Percentiles rank a stretch among this genome's conserved stretches.
Evolutionary conservation across 2,113 vertebrate genomes (phyloP).

Genomic region (Orthochromis indermauri): DNA sequence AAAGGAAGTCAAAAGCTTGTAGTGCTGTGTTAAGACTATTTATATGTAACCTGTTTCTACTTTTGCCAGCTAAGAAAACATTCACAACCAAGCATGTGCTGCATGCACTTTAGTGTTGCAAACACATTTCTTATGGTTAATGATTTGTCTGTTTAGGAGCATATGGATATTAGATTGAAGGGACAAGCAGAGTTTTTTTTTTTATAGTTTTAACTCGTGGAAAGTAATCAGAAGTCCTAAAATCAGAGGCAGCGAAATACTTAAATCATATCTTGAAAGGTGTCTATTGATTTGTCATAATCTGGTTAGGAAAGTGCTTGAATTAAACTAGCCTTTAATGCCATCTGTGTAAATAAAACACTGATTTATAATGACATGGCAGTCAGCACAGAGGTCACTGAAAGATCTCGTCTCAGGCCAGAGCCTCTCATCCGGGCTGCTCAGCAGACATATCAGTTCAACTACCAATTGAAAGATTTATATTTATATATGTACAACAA

Average conservation of each 20-base stretch:
- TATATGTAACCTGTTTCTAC: not conserved
- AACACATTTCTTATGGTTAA: not conserved
- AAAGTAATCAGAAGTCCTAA: not conserved
- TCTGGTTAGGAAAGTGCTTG: not conserved
- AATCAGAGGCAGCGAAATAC: not conserved
- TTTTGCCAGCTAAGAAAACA: conserved; percentile 9
- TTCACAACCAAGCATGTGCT: conserved; percentile 29
- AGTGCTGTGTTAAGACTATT: not conserved
- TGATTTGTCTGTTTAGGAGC: not conserved
- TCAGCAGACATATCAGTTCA: conserved; percentile 46
- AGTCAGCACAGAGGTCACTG: not conserved
- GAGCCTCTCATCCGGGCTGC: not conserved
- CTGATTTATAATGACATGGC: not conserved
- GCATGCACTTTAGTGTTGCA: conserved; percentile 52
- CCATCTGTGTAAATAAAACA: not conserved
- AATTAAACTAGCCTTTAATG: not conserved
- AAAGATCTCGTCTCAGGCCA: not conserved
- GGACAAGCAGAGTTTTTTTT: not conserved
- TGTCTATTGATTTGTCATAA: not conserved
- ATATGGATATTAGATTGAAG: conserved; percentile 28
- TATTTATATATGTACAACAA: conserved; percentile 60
- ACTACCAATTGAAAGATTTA: conserved; percentile 60
- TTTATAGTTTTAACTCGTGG: not conserved
- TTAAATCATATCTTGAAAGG: not conserved
- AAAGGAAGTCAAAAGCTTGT: not conserved